Evolutionary conservation across 2,797 vertebrate genomes (phyloP).

Genomic region (Etheostoma nigrum): DNA sequence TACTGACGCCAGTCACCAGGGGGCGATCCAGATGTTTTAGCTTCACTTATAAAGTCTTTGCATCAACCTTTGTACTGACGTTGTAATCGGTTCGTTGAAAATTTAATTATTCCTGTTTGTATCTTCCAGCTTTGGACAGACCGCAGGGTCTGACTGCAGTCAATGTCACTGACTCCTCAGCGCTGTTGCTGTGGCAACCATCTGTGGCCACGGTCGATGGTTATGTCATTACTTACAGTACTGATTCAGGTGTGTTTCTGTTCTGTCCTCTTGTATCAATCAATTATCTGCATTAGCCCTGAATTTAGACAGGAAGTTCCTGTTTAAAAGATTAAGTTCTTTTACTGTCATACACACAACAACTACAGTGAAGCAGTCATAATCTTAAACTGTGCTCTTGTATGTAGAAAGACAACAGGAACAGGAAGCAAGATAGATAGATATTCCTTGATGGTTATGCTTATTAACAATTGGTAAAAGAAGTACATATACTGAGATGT

Average conservation of each 20-base stretch:
- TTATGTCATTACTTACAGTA: slow-evolving; percentile 90
- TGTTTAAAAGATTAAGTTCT: no score
- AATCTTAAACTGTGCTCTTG: no score
- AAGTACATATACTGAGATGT: no score
- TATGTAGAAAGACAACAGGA: no score
- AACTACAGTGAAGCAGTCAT: no score
- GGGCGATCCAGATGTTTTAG: no score
- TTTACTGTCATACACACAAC: no score
- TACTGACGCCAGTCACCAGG: no score
- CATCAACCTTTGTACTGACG: not conserved
- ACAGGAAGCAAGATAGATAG: no score
- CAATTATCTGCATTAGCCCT: not conserved
- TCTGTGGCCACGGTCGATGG: slow-evolving; percentile 90
- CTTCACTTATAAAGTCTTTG: no score
- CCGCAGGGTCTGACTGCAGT: slow-evolving; percentile 87
- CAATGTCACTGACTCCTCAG: slow-evolving; percentile 91
- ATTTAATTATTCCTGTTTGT: slow-evolving; percentile 19
- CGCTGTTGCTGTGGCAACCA: slow-evolving; percentile 92
- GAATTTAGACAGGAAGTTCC: not conserved
- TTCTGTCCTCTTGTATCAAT: not conserved
- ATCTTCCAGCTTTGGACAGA: slow-evolving; percentile 88
- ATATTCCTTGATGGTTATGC: no score
- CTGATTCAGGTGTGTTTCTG: slow-evolving; percentile 83
- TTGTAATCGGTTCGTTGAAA: not conserved
- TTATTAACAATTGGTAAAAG: no score